Evolutionary conservation across 2,797 vertebrate genomes (phyloP).

Genomic region (Rhadinocentrus ornatus): DNA sequence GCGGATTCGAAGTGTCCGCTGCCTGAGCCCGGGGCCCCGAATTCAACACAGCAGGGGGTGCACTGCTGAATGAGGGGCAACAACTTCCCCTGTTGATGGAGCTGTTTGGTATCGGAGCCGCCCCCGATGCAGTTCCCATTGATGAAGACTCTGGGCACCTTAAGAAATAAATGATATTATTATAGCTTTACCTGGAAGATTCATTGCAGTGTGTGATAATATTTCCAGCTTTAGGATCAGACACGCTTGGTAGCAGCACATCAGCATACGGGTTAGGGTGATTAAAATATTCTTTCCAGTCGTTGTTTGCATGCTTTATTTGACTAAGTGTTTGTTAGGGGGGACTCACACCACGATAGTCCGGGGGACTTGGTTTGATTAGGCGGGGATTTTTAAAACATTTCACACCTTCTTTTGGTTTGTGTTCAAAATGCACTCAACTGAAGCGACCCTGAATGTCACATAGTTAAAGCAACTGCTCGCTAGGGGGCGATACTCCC

Average conservation of each 20-base stretch:
- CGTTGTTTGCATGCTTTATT: not conserved
- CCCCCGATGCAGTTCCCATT: slow-evolving; percentile 95
- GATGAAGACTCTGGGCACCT: slow-evolving; percentile 96
- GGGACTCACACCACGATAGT: too few species aligned
- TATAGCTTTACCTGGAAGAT: not conserved
- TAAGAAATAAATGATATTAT: slow-evolving; percentile 35
- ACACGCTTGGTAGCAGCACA: not conserved
- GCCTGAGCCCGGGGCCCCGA: slow-evolving; percentile 70
- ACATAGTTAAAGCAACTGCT: too few species aligned
- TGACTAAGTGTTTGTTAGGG: not conserved
- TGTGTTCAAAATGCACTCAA: too few species aligned
- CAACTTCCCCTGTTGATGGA: slow-evolving; percentile 91
- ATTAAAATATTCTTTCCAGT: too few species aligned
- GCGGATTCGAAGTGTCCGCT: slow-evolving; percentile 61
- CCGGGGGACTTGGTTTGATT: too few species aligned
- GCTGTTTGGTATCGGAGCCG: slow-evolving; percentile 88
- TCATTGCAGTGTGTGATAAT: too few species aligned
- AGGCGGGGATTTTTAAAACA: too few species aligned
- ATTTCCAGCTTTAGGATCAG: not conserved
- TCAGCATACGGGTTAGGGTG: too few species aligned
- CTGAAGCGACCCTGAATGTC: too few species aligned
- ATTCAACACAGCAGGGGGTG: slow-evolving; percentile 74
- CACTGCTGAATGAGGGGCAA: slow-evolving; percentile 89
- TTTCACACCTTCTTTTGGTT: too few species aligned
- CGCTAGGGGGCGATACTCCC: too few species aligned